These are phyloP conservation scores for Miichthys miiuy DNA, from an alignment of 2,797 vertebrate species.

Conservation along the genomic window DNA sequence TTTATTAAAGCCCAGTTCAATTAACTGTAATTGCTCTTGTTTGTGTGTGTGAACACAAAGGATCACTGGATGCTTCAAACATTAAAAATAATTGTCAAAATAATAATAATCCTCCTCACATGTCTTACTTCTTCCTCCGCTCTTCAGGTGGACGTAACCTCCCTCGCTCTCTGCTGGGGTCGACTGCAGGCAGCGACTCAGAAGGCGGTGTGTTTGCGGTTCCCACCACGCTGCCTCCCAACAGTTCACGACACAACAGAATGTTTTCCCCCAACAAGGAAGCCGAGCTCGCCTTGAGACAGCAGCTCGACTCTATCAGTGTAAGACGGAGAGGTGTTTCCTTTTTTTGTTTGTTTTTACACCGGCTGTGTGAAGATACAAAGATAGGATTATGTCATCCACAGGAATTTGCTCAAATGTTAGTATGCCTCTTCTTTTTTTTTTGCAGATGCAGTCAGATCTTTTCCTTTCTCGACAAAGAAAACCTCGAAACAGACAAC, in stretches of 20 bases:
- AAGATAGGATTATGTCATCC: not conserved
- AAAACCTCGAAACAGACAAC: conserved; percentile 92
- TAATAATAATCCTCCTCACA: not conserved
- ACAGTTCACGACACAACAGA: conserved; percentile 92
- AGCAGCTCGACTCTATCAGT: conserved; percentile 96
- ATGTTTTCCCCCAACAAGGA: conserved; percentile 97
- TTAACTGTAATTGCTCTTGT: not conserved
- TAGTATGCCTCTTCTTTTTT: not conserved
- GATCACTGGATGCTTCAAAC: not conserved
- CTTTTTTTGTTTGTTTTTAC: not conserved
- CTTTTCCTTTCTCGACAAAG: conserved; percentile 94
- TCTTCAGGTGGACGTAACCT: conserved; percentile 86
- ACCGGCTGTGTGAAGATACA: not conserved
- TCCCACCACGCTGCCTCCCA: conserved; percentile 96
- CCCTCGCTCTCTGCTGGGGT: conserved; percentile 89
- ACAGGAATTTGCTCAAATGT: not conserved
- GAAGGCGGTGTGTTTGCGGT: conserved; percentile 94
- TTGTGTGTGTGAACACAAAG: not conserved
- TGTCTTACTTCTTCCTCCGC: not conserved
- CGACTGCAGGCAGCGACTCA: conserved; percentile 83
- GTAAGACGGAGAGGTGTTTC: conserved; percentile 78
- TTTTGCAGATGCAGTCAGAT: conserved; percentile 92
- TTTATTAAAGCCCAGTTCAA: not conserved
- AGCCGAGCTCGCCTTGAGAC: conserved; percentile 91
- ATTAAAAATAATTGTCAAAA: not conserved